Evolutionary conservation across 2,888 invertebrate genomes (phyloP), one percentile per base, ranked within the genome.

Genomic region (Malachius bipustulatus): DNA sequence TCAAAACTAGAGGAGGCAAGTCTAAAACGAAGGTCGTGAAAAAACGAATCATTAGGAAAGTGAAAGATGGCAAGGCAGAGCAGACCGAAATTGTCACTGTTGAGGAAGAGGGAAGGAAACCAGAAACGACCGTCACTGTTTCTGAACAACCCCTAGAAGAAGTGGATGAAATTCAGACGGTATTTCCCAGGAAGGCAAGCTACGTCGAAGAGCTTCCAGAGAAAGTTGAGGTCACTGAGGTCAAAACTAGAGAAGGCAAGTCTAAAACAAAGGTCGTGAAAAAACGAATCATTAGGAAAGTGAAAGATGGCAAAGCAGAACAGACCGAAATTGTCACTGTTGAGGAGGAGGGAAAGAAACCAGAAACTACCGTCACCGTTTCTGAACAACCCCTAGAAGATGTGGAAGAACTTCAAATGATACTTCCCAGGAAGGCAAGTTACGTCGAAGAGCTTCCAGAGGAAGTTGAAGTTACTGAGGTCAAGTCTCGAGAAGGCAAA

Each of bases 1-100:
- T 47, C 3, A 35, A 47, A 14, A 45, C 47, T 4, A 38, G 46
- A 38, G 44, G 48, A 31, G 54, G 55, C 6, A 43, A 44, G 30
- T 45, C 51, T 19, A 52, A 47, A 38, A 51, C 47, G 39, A 48
- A 46, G 32, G 56, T 56, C 16, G 54, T 57, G 9, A 65, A 61
- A 34, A 65, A 59, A 33, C 55, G 64, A 15, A 50, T 59, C 1
- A 57, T 65, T 26, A 65, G 56, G 37, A 66, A 64, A 45, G 59
- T 57, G 1, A 62, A 46, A 41, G 64, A 58, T 32, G 47, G 54
- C 28, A 61, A 56, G 45, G 54, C 63, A 27, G 64, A 64, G 44
- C 46, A 59, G 3, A 68, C 64, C 0, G 62, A 66, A 57, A 65
- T 68, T 32, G 51, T 59, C 32, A 65, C 65, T 12, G 52, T 64